Base-by-base conservation (phyloP, 2,113 vertebrate species). In the Elephas maximus region DNA sequence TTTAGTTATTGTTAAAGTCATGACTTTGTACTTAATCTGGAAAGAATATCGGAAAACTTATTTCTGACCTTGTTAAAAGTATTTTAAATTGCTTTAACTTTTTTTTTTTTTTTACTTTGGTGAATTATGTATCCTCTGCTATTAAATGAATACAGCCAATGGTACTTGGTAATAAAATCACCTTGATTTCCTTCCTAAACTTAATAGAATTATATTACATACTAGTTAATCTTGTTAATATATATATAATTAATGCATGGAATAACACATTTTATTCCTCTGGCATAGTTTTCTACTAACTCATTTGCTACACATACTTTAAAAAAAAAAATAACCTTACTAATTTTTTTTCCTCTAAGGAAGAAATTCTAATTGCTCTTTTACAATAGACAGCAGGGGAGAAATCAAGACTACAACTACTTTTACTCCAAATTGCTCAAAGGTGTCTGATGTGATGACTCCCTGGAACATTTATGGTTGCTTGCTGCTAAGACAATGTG, bases 121-220 rank as follows among this genome's bases (percentile, higher is more conserved):
- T 87, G 94, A n/a, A 93, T 88, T 83, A 44, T 93, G 3, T 26
- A 91, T 48, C 26, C 33, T 90, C 71, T 91, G 44, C 67, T 67
- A 78, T 89, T 95, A 95, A 87, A 78, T 92, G 33, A 80, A 73
- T 83, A 93, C 26, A n/a, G 6, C 77, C 73, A 94, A 93, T 24
- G 84, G 37, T n/a, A 96, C 28, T 84, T 94, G 78, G 62, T 93
- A 94, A 94, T 95, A 95, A 96, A 96, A 93, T 84, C 96, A 96
- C 21, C 53, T 84, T 87, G 30, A 87, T 95, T 28, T 73, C 33
- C 28, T 93, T 96, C 95, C 67, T 94, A 95, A 96, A 67, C 23
- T 79, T 84, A 92, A 95, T 80, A 88, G 57, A 94, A 95, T 94
- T 76, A 94, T 71, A 8, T 91, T 91, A 89, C 23, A 45, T 87